phyloP scores from a whole-genome alignment of 2,888 invertebrate species.

The Nymphalis urticae region DNA sequence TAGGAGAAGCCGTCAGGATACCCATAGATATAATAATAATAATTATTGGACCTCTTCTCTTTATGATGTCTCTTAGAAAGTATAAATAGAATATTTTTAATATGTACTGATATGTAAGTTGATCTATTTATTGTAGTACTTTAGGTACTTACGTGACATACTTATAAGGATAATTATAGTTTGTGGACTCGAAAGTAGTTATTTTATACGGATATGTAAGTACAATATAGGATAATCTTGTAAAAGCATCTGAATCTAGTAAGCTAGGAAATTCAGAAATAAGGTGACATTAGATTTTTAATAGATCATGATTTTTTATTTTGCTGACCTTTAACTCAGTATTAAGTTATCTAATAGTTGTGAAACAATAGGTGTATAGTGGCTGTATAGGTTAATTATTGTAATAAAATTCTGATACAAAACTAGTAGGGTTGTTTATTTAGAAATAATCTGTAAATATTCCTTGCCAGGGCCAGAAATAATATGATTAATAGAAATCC shows the following conservation, averaged over 20 bases:
- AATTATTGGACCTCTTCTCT: slow-evolving; percentile 60
- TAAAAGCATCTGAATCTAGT: slow-evolving; percentile 65
- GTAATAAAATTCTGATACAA: slow-evolving; percentile 74
- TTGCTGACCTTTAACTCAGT: slow-evolving; percentile 70
- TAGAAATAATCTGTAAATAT: slow-evolving; percentile 68
- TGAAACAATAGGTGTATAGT: slow-evolving; percentile 64
- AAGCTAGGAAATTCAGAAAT: slow-evolving; percentile 63
- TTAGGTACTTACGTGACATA: slow-evolving; percentile 76
- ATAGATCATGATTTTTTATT: slow-evolving; percentile 60
- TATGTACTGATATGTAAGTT: slow-evolving; percentile 78
- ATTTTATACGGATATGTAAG: slow-evolving; percentile 69
- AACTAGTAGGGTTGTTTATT: slow-evolving; percentile 77
- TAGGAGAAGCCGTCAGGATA: slow-evolving; percentile 75
- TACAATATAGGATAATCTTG: slow-evolving; percentile 75
- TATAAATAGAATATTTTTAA: slow-evolving; percentile 66
- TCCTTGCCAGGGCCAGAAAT: slow-evolving; percentile 46
- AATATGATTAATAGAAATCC: slow-evolving; percentile 14
- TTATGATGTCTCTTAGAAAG: slow-evolving; percentile 61
- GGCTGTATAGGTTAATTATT: slow-evolving; percentile 47
- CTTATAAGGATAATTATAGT: slow-evolving; percentile 64
- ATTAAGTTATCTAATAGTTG: slow-evolving; percentile 78
- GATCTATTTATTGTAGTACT: slow-evolving; percentile 81
- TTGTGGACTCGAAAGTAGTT: slow-evolving; percentile 65
- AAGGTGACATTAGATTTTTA: slow-evolving; percentile 58
- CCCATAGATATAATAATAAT: slow-evolving; percentile 63